Percentiles rank a stretch among this genome's conserved stretches.
Evolutionary conservation across 1,140 invertebrate species (phyloP).

Genomic region (Hyposmocoma kahamanoa): DNA sequence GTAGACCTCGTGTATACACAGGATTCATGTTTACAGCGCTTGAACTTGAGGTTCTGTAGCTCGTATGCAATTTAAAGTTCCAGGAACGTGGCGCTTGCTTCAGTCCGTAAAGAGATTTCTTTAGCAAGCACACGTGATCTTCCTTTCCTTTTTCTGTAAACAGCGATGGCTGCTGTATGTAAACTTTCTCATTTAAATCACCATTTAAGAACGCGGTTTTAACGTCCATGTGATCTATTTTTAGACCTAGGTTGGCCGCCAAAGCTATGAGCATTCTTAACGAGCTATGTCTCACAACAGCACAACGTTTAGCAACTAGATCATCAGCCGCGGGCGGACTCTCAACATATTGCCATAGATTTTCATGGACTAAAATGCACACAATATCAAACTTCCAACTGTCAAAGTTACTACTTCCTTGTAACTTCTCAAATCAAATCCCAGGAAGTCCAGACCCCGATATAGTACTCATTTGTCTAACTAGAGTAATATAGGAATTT

Average conservation of each 20-base stretch:
- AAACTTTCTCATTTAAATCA: conserved; percentile 49
- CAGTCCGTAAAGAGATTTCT: conserved; percentile 4
- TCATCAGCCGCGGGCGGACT: too few species aligned
- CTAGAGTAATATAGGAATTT: too few species aligned
- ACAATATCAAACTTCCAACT: too few species aligned
- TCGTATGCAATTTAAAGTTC: conserved; percentile 9
- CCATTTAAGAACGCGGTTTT: conserved; percentile 55
- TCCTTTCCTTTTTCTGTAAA: conserved; percentile 10
- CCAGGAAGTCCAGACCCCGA: too few species aligned
- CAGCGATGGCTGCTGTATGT: conserved; percentile 46
- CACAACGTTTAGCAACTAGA: too few species aligned
- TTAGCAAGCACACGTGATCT: conserved; percentile 8
- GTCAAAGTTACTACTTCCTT: too few species aligned
- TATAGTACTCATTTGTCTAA: too few species aligned
- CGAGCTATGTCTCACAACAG: conserved; percentile 30
- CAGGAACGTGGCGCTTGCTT: conserved; percentile 8
- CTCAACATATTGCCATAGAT: too few species aligned
- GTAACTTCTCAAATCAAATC: too few species aligned
- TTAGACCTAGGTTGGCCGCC: conserved; percentile 26
- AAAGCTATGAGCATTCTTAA: conserved; percentile 35
- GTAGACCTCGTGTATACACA: conserved; percentile 16
- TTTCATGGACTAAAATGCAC: too few species aligned
- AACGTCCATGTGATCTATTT: conserved; percentile 41
- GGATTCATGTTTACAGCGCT: conserved; percentile 15
- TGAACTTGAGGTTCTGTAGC: neutral